Percentiles rank a stretch among this genome's conserved stretches.
Evolutionary conservation across 2,888 invertebrate genomes (phyloP).

Genomic region (Pheosia tremula): DNA sequence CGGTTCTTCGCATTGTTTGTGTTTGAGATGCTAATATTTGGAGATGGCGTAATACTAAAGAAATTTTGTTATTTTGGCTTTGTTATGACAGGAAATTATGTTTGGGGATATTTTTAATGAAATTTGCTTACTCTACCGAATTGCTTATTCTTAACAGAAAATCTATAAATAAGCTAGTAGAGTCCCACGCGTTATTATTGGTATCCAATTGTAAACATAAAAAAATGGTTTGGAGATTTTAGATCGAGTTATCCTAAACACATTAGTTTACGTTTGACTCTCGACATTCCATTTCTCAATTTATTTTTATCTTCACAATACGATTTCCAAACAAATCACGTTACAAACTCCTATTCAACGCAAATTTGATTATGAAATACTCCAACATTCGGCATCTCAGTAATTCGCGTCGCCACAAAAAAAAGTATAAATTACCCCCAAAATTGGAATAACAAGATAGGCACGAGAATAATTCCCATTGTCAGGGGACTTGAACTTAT

Average conservation of each 20-base stretch:
- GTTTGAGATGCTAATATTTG: conserved; percentile 28
- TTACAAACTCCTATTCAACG: conserved; percentile 33
- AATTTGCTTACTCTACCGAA: neutral
- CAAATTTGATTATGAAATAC: conserved; percentile 51
- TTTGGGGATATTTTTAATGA: conserved; percentile 17
- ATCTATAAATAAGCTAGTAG: no score
- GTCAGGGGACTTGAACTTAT: conserved; percentile 71
- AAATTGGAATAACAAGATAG: conserved; percentile 75
- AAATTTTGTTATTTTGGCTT: conserved; percentile 1
- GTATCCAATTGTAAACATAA: no score
- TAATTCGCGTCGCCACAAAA: conserved; percentile 41
- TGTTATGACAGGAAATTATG: conserved; percentile 12
- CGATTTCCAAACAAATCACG: conserved; percentile 1
- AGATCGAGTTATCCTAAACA: no score
- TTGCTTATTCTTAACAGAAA: no score
- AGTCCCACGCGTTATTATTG: no score
- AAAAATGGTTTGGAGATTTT: no score
- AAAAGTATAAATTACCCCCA: conserved; percentile 63
- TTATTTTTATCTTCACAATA: neutral
- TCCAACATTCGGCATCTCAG: conserved; percentile 41
- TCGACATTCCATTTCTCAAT: neutral
- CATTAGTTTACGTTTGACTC: no score
- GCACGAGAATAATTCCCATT: conserved; percentile 71
- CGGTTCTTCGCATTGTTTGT: conserved; percentile 22
- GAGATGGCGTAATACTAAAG: neutral